phyloP scores from a whole-genome alignment of 2,888 invertebrate genomes.

The Ectropis crepuscularia region DNA sequence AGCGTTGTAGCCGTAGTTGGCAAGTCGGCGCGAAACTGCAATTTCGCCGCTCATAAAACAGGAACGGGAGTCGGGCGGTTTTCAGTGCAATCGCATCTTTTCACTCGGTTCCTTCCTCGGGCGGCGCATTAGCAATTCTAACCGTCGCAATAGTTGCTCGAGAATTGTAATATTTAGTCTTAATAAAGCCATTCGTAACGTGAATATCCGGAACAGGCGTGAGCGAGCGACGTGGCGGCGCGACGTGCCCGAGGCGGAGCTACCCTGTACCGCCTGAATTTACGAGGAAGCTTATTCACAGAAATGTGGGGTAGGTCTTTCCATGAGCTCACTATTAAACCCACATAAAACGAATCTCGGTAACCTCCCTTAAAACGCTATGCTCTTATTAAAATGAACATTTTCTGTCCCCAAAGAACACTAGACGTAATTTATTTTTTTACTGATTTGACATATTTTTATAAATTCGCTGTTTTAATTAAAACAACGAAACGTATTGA shows the following conservation, averaged over 20 bases:
- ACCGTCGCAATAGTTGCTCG: constrained; percentile 73
- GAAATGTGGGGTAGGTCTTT: constrained; percentile 39
- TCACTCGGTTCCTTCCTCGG: constrained; percentile 65
- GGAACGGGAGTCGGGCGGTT: constrained; percentile 57
- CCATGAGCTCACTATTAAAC: constrained; percentile 37
- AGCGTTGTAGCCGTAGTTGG: constrained; percentile 60
- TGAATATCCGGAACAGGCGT: constrained; percentile 75
- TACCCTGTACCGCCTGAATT: constrained; percentile 57
- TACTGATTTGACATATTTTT: constrained; percentile 6
- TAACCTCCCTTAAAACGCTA: constrained; percentile 20
- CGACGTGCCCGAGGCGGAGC: constrained; percentile 63
- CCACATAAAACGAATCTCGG: constrained; percentile 26
- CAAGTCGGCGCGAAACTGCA: constrained; percentile 71
- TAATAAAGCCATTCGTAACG: constrained; percentile 81
- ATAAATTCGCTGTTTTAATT: constrained; percentile 33
- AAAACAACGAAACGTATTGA: constrained; percentile 42
- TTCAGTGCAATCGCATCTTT: constrained; percentile 75
- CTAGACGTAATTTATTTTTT: constrained; percentile 24
- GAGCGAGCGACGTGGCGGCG: constrained; percentile 48
- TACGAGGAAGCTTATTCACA: constrained; percentile 63
- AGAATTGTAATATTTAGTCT: constrained; percentile 81
- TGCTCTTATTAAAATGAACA: constrained; percentile 34
- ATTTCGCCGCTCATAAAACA: constrained; percentile 77
- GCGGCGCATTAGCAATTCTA: constrained; percentile 77
- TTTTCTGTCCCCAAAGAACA: constrained; percentile 22